Conservation (phyloP, 2,113 vertebrate genomes). For the Geococcyx californianus region DNA sequence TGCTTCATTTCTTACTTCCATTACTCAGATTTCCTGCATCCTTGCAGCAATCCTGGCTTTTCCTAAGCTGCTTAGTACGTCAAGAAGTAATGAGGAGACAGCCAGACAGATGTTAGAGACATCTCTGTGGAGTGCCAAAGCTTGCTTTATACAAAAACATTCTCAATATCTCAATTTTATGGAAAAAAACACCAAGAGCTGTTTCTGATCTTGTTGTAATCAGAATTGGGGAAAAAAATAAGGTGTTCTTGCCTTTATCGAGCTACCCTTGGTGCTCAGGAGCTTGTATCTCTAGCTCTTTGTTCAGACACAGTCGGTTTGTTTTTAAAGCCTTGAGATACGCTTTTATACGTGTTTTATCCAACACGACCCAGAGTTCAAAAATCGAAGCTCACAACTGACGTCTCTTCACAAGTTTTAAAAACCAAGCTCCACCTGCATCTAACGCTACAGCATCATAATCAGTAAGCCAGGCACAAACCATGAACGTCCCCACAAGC, state of each 20-base stretch:
- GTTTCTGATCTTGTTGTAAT: background rate
- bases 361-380: rapidly evolving
- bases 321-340: background rate
- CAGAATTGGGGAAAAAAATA: background rate
- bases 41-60: background rate
- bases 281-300: background rate
- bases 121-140: background rate
- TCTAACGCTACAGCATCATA: background rate
- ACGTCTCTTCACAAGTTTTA: background rate
- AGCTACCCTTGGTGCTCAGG: background rate
- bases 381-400: background rate
- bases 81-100: background rate
- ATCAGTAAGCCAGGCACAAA: background rate
- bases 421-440: background rate
- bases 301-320: background rate
- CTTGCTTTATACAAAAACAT: background rate
- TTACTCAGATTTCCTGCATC: background rate
- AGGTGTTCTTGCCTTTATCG: background rate
- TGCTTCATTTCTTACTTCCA: background rate
- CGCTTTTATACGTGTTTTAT: background rate
- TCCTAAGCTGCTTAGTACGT: background rate
- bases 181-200: background rate
- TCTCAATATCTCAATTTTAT: background rate
- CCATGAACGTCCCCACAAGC: background rate
- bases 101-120: background rate